These are phyloP conservation scores for Scopus umbretta DNA, from an alignment of 2,113 vertebrate species.

Conservation along the genomic window DNA sequence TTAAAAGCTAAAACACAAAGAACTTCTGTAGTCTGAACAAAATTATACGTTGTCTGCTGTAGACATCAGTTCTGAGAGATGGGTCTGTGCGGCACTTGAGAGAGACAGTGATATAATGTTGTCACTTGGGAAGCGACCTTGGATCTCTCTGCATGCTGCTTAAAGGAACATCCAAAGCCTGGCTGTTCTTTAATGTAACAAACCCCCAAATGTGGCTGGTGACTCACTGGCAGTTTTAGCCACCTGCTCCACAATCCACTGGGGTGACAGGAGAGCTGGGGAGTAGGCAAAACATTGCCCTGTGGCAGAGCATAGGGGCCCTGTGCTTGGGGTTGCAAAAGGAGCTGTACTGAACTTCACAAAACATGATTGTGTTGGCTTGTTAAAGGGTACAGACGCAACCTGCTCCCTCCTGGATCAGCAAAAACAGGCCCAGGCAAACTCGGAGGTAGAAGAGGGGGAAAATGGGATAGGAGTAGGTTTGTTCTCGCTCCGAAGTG, in stretches of 20 bases:
- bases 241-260: background rate
- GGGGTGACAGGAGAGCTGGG: background rate
- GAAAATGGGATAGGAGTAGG: background rate
- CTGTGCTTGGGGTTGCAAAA: background rate
- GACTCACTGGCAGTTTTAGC: background rate
- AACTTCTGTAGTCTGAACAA: background rate
- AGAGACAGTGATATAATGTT: background rate
- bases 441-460: background rate
- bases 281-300: background rate
- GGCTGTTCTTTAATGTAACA: background rate
- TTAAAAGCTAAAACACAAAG: constrained; percentile 21
- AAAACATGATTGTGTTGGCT: rapidly evolving
- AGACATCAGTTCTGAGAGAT: background rate
- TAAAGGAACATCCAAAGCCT: background rate
- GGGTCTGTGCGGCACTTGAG: background rate
- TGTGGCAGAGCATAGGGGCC: background rate
- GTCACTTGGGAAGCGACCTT: background rate
- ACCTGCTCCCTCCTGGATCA: background rate
- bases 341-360: background rate
- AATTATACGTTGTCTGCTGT: background rate
- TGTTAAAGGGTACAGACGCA: background rate
- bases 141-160: background rate
- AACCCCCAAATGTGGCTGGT: rapidly evolving
- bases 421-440: background rate
- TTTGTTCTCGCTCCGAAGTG: background rate